Evolutionary conservation across 1,140 invertebrate species (phyloP).

Genomic region (Eueides isabella): DNA sequence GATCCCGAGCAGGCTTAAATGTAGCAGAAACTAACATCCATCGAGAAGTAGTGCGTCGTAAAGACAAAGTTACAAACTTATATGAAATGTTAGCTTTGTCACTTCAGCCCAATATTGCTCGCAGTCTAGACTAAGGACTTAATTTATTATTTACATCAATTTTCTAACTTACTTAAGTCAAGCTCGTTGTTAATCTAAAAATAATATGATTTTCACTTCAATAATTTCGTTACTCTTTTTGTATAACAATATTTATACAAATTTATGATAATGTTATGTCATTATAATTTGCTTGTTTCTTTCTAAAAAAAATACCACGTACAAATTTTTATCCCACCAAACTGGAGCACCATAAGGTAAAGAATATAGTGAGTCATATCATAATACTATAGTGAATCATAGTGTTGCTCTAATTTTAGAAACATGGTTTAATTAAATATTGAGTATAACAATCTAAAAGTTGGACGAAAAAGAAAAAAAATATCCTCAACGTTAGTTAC

Average conservation of each 20-base stretch:
- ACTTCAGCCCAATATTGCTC: slow-evolving; percentile 20
- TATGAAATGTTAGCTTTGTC: slow-evolving; percentile 25
- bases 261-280: neutral
- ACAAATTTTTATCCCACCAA: too few species aligned
- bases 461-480: neutral
- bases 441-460: neutral
- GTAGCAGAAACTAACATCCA: slow-evolving; percentile 29
- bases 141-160: slow-evolving; percentile 20
- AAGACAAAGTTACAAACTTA: slow-evolving; percentile 27
- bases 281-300: neutral
- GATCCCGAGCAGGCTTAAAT: slow-evolving; percentile 22
- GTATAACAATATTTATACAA: neutral
- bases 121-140: slow-evolving; percentile 20
- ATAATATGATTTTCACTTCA: neutral
- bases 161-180: slow-evolving; percentile 4
- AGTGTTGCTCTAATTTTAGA: neutral
- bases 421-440: neutral
- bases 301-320: neutral
- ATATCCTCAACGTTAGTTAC: neutral
- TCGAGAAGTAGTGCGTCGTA: slow-evolving; percentile 15
- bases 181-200: neutral
- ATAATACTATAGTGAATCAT: too few species aligned
- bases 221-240: neutral
- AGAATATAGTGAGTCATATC: too few species aligned
- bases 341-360: too few species aligned